Evolutionary conservation across 2,797 vertebrate species (phyloP).

Genomic region (Cirrhinus molitorella): DNA sequence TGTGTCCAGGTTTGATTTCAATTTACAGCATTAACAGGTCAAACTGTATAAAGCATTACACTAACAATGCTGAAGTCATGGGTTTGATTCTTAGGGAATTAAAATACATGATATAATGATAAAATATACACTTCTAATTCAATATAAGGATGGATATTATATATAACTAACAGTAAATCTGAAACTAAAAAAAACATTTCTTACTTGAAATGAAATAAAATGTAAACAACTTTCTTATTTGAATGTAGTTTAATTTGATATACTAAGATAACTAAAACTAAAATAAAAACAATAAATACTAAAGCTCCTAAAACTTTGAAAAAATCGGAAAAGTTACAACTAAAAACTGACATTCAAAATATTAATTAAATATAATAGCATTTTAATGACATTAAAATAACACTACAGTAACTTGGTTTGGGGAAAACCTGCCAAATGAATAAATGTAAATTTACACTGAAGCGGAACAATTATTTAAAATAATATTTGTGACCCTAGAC

Average conservation of each 20-base stretch:
- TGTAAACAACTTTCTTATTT: neutral
- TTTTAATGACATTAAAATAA: neutral
- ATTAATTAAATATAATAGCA: neutral
- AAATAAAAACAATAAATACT: neutral
- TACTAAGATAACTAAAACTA: neutral
- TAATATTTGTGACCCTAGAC: too few species aligned
- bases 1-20: too few species aligned
- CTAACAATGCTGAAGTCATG: neutral
- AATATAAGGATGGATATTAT: neutral
- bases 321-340: neutral
- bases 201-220: neutral
- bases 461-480: neutral
- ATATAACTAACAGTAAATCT: neutral
- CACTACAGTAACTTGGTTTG: neutral
- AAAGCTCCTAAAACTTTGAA: too few species aligned
- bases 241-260: neutral
- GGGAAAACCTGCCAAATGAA: neutral
- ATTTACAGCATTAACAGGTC: constrained; percentile 10
- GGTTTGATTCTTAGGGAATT: neutral
- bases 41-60: neutral
- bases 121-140: neutral
- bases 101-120: neutral
- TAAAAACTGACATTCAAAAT: neutral
- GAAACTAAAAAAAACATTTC: neutral
- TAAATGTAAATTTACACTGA: neutral